These are phyloP conservation scores for Entomyzon cyanotis DNA, from an alignment of 2,113 vertebrate genomes.

Conservation along the genomic window DNA sequence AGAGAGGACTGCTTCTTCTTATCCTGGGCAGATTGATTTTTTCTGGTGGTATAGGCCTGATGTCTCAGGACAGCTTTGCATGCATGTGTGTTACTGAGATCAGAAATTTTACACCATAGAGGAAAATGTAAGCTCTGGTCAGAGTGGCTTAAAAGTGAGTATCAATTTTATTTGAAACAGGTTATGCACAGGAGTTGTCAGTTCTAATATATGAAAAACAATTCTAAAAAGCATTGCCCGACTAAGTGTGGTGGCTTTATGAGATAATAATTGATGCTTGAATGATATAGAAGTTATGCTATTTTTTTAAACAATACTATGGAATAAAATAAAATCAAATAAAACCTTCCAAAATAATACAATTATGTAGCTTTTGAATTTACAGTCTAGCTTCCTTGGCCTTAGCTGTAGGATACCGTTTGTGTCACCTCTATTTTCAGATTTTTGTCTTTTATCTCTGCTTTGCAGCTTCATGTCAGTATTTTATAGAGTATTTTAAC, in stretches of 20 bases:
- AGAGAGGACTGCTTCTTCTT: neutral
- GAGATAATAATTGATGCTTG: neutral
- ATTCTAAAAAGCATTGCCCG: neutral
- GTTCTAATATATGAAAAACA: neutral
- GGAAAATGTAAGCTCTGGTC: neutral
- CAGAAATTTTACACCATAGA: neutral
- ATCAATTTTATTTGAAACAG: neutral
- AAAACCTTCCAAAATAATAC: neutral
- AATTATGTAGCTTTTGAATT: neutral
- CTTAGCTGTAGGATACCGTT: neutral
- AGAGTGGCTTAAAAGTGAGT: neutral
- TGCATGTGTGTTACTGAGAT: neutral
- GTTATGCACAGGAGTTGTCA: neutral
- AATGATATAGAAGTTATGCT: neutral
- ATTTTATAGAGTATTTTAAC: neutral
- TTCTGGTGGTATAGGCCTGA: neutral
- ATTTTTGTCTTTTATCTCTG: neutral
- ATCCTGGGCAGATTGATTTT: neutral
- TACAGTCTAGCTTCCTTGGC: neutral
- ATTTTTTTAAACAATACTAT: neutral
- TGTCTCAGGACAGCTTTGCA: neutral
- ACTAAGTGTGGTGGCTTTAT: neutral
- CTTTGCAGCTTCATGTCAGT: neutral
- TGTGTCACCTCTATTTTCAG: neutral
- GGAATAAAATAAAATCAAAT: neutral